phyloP scores from a whole-genome alignment of 2,888 invertebrate species.

The Hypena proboscidalis region DNA sequence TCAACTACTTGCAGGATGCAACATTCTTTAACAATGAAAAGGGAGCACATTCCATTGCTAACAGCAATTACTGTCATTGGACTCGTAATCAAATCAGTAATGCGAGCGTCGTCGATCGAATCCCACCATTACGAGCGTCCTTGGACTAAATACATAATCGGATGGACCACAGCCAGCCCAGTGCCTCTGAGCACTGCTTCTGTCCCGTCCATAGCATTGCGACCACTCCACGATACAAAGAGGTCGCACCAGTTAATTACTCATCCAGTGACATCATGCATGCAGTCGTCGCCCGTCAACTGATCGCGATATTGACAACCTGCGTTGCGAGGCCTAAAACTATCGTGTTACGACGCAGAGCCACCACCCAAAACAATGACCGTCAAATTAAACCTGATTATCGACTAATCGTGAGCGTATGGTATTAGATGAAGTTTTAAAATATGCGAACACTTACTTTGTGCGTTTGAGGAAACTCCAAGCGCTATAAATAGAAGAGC shows the following conservation, averaged over 20 bases:
- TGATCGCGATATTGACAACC: slow-evolving; percentile 26
- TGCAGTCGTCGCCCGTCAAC: slow-evolving; percentile 32
- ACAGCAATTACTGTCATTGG: slow-evolving; percentile 1
- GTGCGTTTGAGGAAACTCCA: slow-evolving; percentile 61
- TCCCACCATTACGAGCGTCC: slow-evolving; percentile 17
- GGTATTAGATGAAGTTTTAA: not conserved
- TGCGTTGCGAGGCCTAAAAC: slow-evolving; percentile 5
- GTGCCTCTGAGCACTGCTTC: too few species aligned
- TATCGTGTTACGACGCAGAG: not conserved
- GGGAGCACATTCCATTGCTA: slow-evolving; percentile 7
- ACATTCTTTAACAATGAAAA: not conserved
- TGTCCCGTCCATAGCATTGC: too few species aligned
- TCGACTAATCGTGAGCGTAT: not conserved
- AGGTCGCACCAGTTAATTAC: slow-evolving; percentile 35
- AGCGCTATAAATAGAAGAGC: slow-evolving; percentile 69
- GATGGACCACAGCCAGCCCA: slow-evolving; percentile 1
- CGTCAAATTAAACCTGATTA: not conserved
- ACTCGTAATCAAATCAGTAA: slow-evolving; percentile 13
- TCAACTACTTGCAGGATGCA: slow-evolving; percentile 1
- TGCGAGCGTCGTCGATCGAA: not conserved
- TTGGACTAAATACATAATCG: slow-evolving; percentile 24
- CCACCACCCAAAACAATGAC: not conserved
- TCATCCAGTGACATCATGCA: slow-evolving; percentile 57
- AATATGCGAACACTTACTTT: slow-evolving; percentile 59
- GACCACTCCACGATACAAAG: slow-evolving; percentile 13